Evolutionary conservation across 2,888 invertebrate species (phyloP).

Genomic region (Plebejus melissa): DNA sequence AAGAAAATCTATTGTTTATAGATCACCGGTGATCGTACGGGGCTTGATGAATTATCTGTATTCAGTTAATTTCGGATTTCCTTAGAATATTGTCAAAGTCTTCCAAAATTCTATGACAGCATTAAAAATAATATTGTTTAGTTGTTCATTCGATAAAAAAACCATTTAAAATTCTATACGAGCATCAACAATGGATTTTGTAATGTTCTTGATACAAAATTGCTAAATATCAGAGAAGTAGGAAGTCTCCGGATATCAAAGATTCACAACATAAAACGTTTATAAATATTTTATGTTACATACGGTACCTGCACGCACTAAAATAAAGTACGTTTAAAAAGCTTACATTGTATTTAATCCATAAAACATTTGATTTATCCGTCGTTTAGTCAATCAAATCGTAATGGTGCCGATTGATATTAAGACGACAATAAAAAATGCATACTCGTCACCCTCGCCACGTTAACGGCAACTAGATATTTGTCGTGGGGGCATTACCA

Average conservation of each 20-base stretch:
- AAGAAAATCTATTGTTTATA: too few relatives aligned
- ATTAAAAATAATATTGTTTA: too few relatives aligned
- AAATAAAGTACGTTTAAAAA: background rate
- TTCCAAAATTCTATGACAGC: too few relatives aligned
- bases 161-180: too few relatives aligned
- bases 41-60: background rate
- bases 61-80: background rate
- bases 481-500: conserved; percentile 66
- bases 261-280: background rate
- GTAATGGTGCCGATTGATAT: conserved; percentile 29
- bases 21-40: too few relatives aligned
- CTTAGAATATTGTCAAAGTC: background rate
- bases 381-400: conserved; percentile 38
- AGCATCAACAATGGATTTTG: too few relatives aligned
- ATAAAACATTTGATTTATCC: conserved; percentile 13
- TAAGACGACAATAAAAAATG: conserved; percentile 31
- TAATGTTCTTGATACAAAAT: background rate
- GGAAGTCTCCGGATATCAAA: background rate
- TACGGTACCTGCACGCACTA: background rate
- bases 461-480: conserved; percentile 55
- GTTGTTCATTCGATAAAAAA: too few relatives aligned
- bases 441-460: conserved; percentile 47
- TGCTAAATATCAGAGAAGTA: background rate
- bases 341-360: background rate
- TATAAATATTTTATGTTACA: background rate